Percentiles rank a stretch among this genome's conserved stretches.
phyloP scores from a whole-genome alignment of 2,888 invertebrate species.

The Schizaphis graminum region DNA sequence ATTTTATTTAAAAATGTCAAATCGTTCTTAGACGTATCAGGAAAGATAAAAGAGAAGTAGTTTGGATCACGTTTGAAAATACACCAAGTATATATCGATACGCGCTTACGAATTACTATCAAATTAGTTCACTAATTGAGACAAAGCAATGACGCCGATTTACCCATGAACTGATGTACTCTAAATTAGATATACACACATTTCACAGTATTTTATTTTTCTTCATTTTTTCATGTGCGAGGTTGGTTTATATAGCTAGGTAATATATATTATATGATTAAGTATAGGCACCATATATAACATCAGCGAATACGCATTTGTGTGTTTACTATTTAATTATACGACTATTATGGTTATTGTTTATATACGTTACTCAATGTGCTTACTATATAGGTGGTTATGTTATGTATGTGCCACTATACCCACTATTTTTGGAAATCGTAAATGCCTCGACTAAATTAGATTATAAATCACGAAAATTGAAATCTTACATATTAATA shows the following conservation, averaged over 20 bases:
- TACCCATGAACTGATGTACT: neutral
- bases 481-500: slow-evolving; percentile 1
- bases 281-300: neutral
- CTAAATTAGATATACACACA: neutral
- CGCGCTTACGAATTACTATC: neutral
- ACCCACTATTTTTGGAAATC: neutral
- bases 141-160: neutral
- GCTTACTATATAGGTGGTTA: neutral
- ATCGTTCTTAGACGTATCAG: neutral
- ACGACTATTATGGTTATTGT: neutral
- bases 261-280: neutral
- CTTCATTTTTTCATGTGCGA: neutral
- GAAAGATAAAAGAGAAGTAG: neutral
- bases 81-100: neutral
- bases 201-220: neutral
- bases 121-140: neutral
- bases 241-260: neutral
- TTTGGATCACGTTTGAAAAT: neutral
- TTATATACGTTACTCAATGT: neutral
- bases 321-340: neutral
- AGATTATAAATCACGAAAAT: slow-evolving; percentile 30
- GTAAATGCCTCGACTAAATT: neutral
- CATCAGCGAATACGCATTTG: neutral
- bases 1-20: neutral
- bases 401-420: neutral